Conservation (phyloP, 2,888 invertebrate species). For the Pandemis cinnamomeana region DNA sequence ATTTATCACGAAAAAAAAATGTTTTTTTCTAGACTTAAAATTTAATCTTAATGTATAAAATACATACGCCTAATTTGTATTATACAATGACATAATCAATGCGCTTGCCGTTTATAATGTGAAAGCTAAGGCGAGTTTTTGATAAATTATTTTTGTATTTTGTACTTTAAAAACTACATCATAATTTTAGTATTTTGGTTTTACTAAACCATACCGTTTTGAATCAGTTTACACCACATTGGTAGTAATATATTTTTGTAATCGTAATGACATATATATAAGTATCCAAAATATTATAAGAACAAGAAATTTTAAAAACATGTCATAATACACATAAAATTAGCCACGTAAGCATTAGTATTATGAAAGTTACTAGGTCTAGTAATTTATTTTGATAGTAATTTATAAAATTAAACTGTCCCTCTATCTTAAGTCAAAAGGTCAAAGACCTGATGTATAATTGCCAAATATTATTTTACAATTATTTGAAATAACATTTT, state of each 20-base stretch:
- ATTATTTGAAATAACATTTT: background rate
- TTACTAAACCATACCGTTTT: background rate
- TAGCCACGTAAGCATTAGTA: slow-evolving; percentile 14
- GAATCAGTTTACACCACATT: background rate
- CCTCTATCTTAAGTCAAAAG: slow-evolving; percentile 30
- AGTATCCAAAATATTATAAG: slow-evolving; percentile 15
- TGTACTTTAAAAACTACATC: no score
- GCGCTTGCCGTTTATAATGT: no score
- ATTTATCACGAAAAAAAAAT: no score
- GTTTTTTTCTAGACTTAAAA: no score
- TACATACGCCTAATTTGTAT: no score
- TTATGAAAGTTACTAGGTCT: slow-evolving; percentile 27
- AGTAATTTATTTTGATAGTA: slow-evolving; percentile 40
- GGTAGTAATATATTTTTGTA: slow-evolving; percentile 24
- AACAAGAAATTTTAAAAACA: background rate
- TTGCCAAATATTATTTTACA: slow-evolving; percentile 36
- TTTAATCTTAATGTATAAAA: no score
- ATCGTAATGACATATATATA: slow-evolving; percentile 11
- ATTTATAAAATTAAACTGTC: slow-evolving; percentile 27
- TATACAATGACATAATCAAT: no score
- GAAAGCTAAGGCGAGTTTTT: no score
- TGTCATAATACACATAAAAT: background rate
- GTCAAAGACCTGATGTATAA: slow-evolving; percentile 24
- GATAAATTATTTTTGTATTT: no score
- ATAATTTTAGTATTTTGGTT: no score